Conservation (phyloP, 2,113 vertebrate genomes). For the Climacteris rufus region DNA sequence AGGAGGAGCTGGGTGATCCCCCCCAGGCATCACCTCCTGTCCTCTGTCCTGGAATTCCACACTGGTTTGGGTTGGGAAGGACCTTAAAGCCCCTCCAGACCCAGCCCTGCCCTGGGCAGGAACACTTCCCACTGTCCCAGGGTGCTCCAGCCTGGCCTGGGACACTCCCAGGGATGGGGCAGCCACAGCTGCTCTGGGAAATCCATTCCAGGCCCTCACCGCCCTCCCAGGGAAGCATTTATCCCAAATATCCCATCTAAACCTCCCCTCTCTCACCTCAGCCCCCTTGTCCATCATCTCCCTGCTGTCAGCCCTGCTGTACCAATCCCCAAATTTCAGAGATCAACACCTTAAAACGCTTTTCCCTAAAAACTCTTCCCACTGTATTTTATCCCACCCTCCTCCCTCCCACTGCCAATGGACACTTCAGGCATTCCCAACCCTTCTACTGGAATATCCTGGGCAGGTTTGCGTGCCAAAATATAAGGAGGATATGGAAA, state of each 20-base stretch:
- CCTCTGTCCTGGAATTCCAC: neutral
- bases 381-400: neutral
- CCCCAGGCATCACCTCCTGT: fast-evolving
- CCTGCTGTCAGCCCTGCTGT: neutral
- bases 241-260: neutral
- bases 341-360: neutral
- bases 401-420: neutral
- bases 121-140: neutral
- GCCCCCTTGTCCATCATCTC: neutral
- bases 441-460: too few species aligned
- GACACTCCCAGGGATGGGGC: neutral
- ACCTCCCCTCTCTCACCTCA: neutral
- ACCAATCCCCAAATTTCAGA: neutral
- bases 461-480: too few species aligned
- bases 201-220: neutral
- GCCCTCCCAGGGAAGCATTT: neutral
- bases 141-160: neutral
- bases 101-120: neutral
- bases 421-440: fast-evolving
- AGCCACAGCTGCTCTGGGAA: neutral
- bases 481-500: too few species aligned
- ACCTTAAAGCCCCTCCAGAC: neutral
- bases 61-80: neutral
- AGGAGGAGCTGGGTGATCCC: neutral
- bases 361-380: neutral